Percentiles rank a stretch among this genome's conserved stretches.
Conservation (phyloP, 2,888 invertebrate species). For the Luperina nickerlii region DNA sequence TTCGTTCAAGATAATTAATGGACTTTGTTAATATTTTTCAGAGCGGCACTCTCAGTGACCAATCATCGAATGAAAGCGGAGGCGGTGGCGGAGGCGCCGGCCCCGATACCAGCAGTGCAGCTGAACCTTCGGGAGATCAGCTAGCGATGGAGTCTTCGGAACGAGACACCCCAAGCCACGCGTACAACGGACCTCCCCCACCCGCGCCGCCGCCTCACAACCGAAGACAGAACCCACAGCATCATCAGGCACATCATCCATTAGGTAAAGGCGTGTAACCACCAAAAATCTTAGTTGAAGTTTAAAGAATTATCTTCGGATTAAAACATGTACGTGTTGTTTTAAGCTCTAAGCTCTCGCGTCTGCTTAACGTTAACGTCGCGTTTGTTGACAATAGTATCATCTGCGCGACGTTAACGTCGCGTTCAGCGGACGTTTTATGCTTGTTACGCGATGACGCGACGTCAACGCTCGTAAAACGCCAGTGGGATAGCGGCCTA, state of each 20-base stretch:
- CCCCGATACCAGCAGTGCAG: conserved; percentile 89
- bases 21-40: conserved; percentile 73
- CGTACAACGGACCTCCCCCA: conserved; percentile 88
- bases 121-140: conserved; percentile 92
- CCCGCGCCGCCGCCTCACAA: conserved; percentile 93
- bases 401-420: no score
- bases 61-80: conserved; percentile 88
- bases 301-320: not conserved
- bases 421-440: no score
- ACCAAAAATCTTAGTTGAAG: not conserved
- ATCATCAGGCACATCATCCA: conserved; percentile 91
- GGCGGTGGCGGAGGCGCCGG: conserved; percentile 89
- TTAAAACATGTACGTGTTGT: not conserved
- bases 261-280: conserved; percentile 77
- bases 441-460: no score
- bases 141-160: conserved; percentile 93
- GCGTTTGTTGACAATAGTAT: no score
- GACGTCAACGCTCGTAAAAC: no score
- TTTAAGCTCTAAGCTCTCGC: no score
- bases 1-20: conserved; percentile 25
- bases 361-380: no score
- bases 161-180: conserved; percentile 90
- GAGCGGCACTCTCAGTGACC: conserved; percentile 85
- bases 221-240: conserved; percentile 93
- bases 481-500: no score